Evolutionary conservation across 2,797 vertebrate genomes (phyloP).

Genomic region (Scolopax rusticola): DNA sequence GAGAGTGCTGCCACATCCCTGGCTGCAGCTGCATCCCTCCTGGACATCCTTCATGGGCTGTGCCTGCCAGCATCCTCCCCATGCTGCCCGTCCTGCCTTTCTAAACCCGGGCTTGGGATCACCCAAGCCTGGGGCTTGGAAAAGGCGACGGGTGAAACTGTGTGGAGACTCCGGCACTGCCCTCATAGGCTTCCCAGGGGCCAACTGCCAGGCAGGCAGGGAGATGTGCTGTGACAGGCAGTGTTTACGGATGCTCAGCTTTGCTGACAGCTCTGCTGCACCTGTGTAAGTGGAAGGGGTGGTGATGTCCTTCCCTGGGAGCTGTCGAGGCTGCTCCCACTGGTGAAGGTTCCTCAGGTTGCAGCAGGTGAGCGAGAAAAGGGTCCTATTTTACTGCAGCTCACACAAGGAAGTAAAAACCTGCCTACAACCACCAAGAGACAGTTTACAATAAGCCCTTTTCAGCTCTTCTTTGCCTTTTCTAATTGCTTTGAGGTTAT

Average conservation of each 20-base stretch:
- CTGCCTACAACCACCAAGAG: background rate
- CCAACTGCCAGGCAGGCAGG: background rate
- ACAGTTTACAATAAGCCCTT: background rate
- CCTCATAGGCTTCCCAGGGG: background rate
- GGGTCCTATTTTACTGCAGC: background rate
- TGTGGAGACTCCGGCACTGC: fast-evolving
- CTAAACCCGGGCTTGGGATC: too few species aligned
- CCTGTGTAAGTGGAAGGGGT: background rate
- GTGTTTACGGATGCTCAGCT: background rate
- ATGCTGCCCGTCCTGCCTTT: background rate
- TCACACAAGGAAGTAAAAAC: background rate
- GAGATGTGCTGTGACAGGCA: background rate
- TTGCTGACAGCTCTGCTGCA: background rate
- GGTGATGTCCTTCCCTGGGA: background rate
- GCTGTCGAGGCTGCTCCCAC: fast-evolving
- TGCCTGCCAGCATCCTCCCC: background rate
- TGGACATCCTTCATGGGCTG: fast-evolving
- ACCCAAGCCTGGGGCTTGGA: fast-evolving
- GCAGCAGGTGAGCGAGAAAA: background rate
- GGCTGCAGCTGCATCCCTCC: fast-evolving
- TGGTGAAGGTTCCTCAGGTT: background rate
- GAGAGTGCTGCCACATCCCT: fast-evolving
- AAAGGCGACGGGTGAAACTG: background rate
- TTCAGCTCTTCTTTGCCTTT: background rate
- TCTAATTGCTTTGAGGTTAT: background rate